Percentiles rank a stretch among this genome's conserved stretches.
Conservation (phyloP, 2,888 invertebrate species). For the Eupithecia subfuscata region DNA sequence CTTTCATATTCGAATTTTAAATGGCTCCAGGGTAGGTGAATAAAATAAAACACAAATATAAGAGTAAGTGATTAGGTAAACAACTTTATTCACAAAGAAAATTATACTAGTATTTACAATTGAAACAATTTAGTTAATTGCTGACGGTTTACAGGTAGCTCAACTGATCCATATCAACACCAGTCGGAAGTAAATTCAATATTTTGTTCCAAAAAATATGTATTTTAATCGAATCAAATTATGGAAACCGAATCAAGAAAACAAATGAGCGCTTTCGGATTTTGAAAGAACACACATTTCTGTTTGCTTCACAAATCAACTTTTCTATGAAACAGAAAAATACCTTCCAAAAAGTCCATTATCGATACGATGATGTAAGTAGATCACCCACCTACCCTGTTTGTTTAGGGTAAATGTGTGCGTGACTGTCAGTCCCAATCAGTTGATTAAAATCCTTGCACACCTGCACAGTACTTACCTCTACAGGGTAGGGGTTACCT, state of each 20-base stretch:
- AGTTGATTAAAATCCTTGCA: conserved; percentile 79
- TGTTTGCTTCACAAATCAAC: not conserved
- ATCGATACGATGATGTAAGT: conserved; percentile 33
- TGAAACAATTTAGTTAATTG: no score
- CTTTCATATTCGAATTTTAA: not conserved
- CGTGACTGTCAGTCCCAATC: conserved; percentile 62
- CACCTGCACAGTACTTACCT: conserved; percentile 66
- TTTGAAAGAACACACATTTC: not conserved
- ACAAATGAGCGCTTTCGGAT: not conserved
- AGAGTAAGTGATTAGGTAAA: no score
- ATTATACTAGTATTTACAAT: no score
- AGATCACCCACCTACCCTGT: conserved; percentile 34
- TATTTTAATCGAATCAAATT: not conserved
- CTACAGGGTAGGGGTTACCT: conserved; percentile 61
- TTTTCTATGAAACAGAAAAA: not conserved
- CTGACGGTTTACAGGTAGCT: no score
- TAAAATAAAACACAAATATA: no score
- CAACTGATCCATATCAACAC: no score
- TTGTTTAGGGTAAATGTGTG: conserved; percentile 35
- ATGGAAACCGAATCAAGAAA: not conserved
- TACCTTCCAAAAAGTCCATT: conserved; percentile 24
- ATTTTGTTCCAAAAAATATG: no score
- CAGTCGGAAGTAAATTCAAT: no score
- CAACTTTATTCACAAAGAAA: no score
- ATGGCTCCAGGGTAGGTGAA: no score